Conservation (phyloP, 2,888 invertebrate species). For the Antheraea yamamai region DNA sequence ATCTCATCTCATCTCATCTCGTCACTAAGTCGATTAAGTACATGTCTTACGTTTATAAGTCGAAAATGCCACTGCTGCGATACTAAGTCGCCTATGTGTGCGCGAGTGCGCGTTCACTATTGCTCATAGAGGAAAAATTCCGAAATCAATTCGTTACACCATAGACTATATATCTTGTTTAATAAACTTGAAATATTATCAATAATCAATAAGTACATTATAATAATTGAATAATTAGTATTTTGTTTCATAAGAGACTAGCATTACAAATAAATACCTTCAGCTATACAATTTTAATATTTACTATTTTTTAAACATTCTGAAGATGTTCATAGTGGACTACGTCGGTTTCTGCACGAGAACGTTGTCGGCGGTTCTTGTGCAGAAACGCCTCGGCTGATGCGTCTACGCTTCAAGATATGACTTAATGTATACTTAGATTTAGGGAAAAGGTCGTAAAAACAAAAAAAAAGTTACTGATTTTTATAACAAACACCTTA, state of each 20-base stretch:
- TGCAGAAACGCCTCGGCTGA: conserved; percentile 65
- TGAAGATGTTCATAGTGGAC: conserved; percentile 79
- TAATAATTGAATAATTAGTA: conserved; percentile 82
- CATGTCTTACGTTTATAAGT: conserved; percentile 76
- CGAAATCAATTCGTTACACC: conserved; percentile 80
- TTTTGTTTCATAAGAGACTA: conserved; percentile 82
- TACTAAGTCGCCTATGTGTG: conserved; percentile 71
- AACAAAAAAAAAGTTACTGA: conserved; percentile 81
- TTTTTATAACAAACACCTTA: conserved; percentile 82
- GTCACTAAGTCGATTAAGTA: conserved; percentile 73
- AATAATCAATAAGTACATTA: conserved; percentile 82
- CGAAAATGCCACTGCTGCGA: conserved; percentile 80
- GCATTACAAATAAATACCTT: conserved; percentile 82
- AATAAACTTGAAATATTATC: conserved; percentile 82
- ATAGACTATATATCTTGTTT: conserved; percentile 80
- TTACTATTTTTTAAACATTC: conserved; percentile 77
- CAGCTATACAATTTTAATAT: conserved; percentile 81
- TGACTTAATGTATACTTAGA: conserved; percentile 79
- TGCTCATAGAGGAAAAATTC: conserved; percentile 76
- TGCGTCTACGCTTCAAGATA: conserved; percentile 80
- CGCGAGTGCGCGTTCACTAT: conserved; percentile 46
- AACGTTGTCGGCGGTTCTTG: conserved; percentile 61
- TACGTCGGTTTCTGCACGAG: conserved; percentile 73
- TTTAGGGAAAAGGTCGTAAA: conserved; percentile 79
- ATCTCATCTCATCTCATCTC: conserved; percentile 44